A percentile compares a stretch with the other conserved stretches of the same genome.
phyloP scores from a whole-genome alignment of 2,888 invertebrate genomes.

The Xestia ashworthii region DNA sequence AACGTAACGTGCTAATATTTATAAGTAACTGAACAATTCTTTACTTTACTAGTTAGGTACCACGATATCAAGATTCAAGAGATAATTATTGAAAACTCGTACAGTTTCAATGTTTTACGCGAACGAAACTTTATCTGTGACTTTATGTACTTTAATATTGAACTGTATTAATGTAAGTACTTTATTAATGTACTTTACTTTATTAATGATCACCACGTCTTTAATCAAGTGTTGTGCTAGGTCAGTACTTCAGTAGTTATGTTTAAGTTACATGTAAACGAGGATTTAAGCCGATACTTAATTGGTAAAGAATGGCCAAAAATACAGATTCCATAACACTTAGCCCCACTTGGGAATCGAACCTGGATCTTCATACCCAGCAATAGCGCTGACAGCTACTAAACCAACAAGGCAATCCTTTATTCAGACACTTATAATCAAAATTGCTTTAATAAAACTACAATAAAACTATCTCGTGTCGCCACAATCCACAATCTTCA shows the following conservation, averaged over 20 bases:
- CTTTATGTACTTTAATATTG: neutral
- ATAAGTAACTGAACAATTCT: too few species aligned
- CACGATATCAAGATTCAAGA: neutral
- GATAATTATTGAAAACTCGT: neutral
- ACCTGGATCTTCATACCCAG: neutral
- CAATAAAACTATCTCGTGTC: neutral
- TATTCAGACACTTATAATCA: neutral
- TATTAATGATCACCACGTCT: neutral
- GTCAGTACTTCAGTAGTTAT: neutral
- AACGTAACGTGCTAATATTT: too few species aligned
- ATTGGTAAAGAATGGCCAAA: neutral
- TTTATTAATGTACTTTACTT: too few species aligned
- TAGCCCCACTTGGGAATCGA: neutral
- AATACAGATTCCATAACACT: neutral
- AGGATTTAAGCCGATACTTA: neutral
- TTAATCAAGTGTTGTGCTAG: neutral
- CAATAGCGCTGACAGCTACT: neutral
- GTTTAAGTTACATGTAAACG: neutral
- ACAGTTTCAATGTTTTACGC: neutral
- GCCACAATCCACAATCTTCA: slow-evolving; percentile 11
- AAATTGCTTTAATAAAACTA: slow-evolving; percentile 4
- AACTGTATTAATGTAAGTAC: too few species aligned
- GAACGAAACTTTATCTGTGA: neutral
- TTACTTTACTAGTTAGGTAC: too few species aligned
- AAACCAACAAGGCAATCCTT: neutral